These are phyloP conservation scores for Batillaria attramentaria DNA, from an alignment of 1,140 invertebrate species.

Conservation along the genomic window DNA sequence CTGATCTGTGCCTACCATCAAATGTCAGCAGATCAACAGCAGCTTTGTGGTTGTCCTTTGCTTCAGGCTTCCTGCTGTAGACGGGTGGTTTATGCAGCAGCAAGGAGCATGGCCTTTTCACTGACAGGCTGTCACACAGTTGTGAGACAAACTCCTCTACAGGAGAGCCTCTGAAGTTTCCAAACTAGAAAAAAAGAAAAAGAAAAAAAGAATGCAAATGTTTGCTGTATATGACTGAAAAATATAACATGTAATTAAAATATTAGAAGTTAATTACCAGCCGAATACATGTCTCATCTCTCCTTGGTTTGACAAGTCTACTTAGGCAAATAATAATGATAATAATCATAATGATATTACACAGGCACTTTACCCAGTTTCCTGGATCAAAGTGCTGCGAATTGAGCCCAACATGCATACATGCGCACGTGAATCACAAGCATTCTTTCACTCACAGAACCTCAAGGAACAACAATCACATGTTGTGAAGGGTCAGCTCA, in stretches of 20 bases:
- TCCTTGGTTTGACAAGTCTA: neutral
- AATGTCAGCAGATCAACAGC: neutral
- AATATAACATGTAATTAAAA: too few species aligned
- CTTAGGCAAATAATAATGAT: neutral
- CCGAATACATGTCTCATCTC: neutral
- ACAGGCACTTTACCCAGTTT: neutral
- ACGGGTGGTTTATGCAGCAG: conserved; percentile 4
- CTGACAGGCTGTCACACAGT: conserved; percentile 14
- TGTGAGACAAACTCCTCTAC: conserved; percentile 19
- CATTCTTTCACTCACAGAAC: too few species aligned
- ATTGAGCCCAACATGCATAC: too few species aligned
- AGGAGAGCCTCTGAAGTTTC: neutral
- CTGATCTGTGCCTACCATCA: neutral
- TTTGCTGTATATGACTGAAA: neutral
- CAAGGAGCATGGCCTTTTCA: conserved; percentile 18
- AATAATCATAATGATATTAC: neutral
- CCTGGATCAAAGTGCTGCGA: neutral
- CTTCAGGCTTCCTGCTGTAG: neutral
- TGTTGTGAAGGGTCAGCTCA: too few species aligned
- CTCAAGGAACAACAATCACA: too few species aligned
- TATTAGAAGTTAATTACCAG: too few species aligned
- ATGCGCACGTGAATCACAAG: too few species aligned
- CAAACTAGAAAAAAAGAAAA: conserved; percentile 6
- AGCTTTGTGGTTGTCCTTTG: neutral
- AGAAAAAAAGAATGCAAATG: neutral